Base-by-base conservation (phyloP, 2,888 invertebrate species). In the Corbicula japonica region DNA sequence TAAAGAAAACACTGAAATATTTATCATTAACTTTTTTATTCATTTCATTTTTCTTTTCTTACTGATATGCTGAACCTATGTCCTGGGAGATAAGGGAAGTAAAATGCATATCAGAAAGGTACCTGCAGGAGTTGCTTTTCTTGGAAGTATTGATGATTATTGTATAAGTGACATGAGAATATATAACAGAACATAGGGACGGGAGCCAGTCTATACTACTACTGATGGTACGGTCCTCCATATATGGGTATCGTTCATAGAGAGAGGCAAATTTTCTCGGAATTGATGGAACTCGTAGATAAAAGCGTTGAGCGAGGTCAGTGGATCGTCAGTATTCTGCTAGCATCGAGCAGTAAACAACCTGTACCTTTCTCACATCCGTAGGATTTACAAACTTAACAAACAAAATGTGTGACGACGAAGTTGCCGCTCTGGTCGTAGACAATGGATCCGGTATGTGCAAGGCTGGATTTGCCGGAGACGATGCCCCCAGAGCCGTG, bases 381-480 rank as follows among this genome's bases (percentile, higher is more conserved):
- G 52, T 46, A 34, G 52, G 48, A 35, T 50, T 41, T 34, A 65
- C 32, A 38, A 52, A 69, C 44, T 60, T 72, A 77, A 30, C 66
- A 54, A 72, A 41, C 60, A 86, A 65, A 54, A 86, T 86, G 86
- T 86, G 82, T 70, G 86, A 84, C 80, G 86, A 86, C 58, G 86
- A 86, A 54, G 80, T 86, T 96, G 91, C 91, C 66, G 90, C 91
- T 69, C 84, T 91, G 68, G 91, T 91, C 71, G 89, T 91, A 46
- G 98, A 98, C 95, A 96, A 97, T n/a, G n/a, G n/a, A n/a, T n/a
- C n/a, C n/a, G n/a, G n/a, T n/a, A n/a, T n/a, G n/a, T n/a, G n/a
- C n/a, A 86, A 86, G 60, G 86, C 86, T 63, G 86, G 86, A 48
- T 86, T 86, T 41, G 85, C 85, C 78, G 86, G 86, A 61, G 86